These are phyloP conservation scores for Noctua pronuba DNA, from an alignment of 2,888 invertebrate species.

Conservation along the genomic window DNA sequence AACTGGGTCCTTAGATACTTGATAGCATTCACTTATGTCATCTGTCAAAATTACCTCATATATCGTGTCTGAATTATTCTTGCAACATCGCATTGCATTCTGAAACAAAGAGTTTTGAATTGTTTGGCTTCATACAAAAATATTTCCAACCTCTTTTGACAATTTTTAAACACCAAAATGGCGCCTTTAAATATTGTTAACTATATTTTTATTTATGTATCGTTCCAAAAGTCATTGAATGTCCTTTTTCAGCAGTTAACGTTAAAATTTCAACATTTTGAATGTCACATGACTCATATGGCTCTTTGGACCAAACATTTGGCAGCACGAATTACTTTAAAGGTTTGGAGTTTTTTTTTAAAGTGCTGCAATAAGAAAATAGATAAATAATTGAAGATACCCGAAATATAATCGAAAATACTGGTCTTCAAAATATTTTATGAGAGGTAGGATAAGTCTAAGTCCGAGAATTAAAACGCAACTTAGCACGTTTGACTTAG, in stretches of 20 bases:
- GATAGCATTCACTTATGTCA: conserved; percentile 22
- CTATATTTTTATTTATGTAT: neutral
- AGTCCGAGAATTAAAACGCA: no score
- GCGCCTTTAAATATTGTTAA: neutral
- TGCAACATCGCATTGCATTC: conserved; percentile 40
- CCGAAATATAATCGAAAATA: no score
- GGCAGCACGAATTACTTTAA: neutral
- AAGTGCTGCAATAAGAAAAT: no score
- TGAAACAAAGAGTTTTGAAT: conserved; percentile 11
- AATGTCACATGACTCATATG: no score
- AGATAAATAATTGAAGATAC: no score
- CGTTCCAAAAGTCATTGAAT: neutral
- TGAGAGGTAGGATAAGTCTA: no score
- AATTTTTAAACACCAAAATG: neutral
- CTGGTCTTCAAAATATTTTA: no score
- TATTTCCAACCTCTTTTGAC: neutral
- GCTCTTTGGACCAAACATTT: neutral
- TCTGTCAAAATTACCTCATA: neutral
- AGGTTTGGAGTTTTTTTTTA: neutral
- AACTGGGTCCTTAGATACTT: conserved; percentile 32
- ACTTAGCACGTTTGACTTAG: no score
- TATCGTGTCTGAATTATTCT: neutral
- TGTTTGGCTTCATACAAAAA: neutral
- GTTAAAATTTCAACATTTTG: neutral
- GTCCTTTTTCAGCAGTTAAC: neutral